Percentiles rank a stretch among this genome's conserved stretches.
Evolutionary conservation across 2,113 vertebrate genomes (phyloP).

Genomic region (Epinephelus moara): DNA sequence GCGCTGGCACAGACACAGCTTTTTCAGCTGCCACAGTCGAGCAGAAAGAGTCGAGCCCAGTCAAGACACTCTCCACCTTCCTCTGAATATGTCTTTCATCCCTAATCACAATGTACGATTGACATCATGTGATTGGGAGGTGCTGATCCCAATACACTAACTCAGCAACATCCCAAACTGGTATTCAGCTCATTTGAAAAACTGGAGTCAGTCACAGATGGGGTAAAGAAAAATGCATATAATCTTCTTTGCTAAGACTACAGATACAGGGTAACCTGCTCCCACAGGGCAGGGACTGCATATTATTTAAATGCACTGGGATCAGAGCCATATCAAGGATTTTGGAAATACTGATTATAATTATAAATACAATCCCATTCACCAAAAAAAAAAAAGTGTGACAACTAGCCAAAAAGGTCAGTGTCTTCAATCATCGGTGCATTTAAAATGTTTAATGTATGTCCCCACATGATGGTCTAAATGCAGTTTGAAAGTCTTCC

Average conservation of each 20-base stretch:
- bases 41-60: conserved; percentile 29
- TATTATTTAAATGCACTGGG: not conserved
- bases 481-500: not conserved
- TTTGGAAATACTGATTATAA: not conserved
- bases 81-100: conserved; percentile 32
- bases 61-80: not conserved
- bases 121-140: conserved; percentile 21
- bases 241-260: not conserved
- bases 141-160: conserved; percentile 10
- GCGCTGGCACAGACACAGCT: conserved; percentile 49
- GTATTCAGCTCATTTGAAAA: not conserved
- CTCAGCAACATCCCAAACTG: not conserved
- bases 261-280: not conserved
- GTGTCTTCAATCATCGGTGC: not conserved
- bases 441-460: too few species aligned
- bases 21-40: conserved; percentile 56
- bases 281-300: not conserved
- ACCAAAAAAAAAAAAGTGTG: not conserved
- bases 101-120: conserved; percentile 21
- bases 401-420: not conserved
- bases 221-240: not conserved
- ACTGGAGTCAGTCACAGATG: not conserved
- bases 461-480: too few species aligned
- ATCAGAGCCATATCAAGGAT: not conserved
- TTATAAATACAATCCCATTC: not conserved